Percentiles rank a stretch among this genome's conserved stretches.
Evolutionary conservation across 92 coral and sea anemone species (phyloP).

Genomic region (Phenganax subtilis): DNA sequence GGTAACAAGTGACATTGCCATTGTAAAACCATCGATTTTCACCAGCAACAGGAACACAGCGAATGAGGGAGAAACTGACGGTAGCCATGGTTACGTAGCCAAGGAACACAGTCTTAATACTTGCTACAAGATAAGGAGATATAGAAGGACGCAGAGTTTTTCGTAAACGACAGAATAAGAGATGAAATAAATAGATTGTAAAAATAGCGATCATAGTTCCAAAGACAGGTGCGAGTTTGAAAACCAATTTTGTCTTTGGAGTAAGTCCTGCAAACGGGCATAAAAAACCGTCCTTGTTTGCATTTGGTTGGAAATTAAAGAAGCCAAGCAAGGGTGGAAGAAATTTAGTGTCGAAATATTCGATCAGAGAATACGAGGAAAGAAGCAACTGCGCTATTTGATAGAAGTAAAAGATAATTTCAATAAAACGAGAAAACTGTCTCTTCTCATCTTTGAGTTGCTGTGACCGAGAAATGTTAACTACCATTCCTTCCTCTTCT

Average conservation of each 20-base stretch:
- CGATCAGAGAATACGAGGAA: not conserved
- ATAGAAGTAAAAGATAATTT: constrained; percentile 30
- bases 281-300: no score
- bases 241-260: constrained; percentile 52
- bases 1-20: no score
- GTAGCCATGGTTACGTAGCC: constrained; percentile 24
- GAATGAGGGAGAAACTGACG: no score
- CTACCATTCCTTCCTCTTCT: not conserved
- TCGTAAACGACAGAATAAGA: constrained; percentile 14
- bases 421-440: constrained; percentile 30
- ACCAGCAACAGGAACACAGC: no score
- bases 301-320: constrained; percentile 9
- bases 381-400: constrained; percentile 22
- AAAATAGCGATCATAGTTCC: constrained; percentile 42
- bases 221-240: constrained; percentile 35
- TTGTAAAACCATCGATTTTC: no score
- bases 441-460: not conserved
- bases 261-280: constrained; percentile 40
- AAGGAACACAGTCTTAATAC: constrained; percentile 68
- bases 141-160: constrained; percentile 20
- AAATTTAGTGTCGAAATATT: not conserved
- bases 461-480: no score
- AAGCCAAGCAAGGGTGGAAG: not conserved
- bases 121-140: constrained; percentile 59
- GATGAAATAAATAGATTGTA: constrained; percentile 32